Percentiles rank a stretch among this genome's conserved stretches.
Evolutionary conservation across 1,140 invertebrate species (phyloP).

Genomic region (Drosophila lowei): DNA sequence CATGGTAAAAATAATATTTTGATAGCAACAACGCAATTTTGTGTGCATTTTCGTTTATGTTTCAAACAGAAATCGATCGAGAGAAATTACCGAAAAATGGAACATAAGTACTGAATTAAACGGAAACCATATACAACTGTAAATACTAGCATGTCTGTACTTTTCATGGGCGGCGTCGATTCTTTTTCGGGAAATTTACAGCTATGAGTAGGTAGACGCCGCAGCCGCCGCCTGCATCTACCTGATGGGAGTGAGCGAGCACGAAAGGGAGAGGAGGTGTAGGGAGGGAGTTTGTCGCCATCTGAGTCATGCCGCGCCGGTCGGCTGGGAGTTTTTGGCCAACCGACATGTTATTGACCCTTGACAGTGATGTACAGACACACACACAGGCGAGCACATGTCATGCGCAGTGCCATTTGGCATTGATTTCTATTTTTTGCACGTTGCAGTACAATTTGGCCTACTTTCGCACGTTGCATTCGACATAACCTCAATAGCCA

Average conservation of each 20-base stretch:
- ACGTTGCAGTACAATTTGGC: slow-evolving; percentile 42
- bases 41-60: slow-evolving; percentile 61
- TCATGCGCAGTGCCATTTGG: slow-evolving; percentile 53
- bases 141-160: slow-evolving; percentile 41
- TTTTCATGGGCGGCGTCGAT: slow-evolving; percentile 17
- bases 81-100: slow-evolving; percentile 30
- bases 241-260: slow-evolving; percentile 7
- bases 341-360: slow-evolving; percentile 68
- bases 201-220: slow-evolving; percentile 34
- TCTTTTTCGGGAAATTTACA: slow-evolving; percentile 1
- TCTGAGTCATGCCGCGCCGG: slow-evolving; percentile 36
- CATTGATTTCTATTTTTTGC: slow-evolving; percentile 36
- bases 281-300: slow-evolving; percentile 6
- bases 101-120: slow-evolving; percentile 64
- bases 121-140: slow-evolving; percentile 51
- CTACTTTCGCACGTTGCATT: slow-evolving; percentile 53
- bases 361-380: slow-evolving; percentile 49
- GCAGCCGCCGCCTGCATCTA: slow-evolving; percentile 20
- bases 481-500: slow-evolving; percentile 54
- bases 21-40: slow-evolving; percentile 59
- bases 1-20: slow-evolving; percentile 57
- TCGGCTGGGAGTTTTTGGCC: slow-evolving; percentile 29
- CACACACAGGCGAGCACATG: slow-evolving; percentile 5
- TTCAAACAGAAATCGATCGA: slow-evolving; percentile 35
- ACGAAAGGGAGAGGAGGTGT: background rate